Conservation (phyloP, 2,113 vertebrate species). For the Notothenia rossii region DNA sequence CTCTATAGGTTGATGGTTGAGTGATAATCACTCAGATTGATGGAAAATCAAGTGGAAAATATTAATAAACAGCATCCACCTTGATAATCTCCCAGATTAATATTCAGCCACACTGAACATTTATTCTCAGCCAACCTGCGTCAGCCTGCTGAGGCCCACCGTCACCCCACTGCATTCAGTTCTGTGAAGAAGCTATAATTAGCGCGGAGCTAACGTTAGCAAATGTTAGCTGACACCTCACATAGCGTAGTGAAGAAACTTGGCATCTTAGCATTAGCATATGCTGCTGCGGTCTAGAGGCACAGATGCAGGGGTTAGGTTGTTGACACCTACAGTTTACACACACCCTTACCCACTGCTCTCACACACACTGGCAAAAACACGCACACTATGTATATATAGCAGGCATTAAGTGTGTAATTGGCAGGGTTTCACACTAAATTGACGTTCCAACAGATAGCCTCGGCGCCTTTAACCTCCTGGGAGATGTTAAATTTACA, state of each 20-base stretch:
- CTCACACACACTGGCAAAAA: not conserved
- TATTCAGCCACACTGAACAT: constrained; percentile 3
- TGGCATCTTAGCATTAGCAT: constrained; percentile 57
- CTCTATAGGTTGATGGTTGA: not conserved
- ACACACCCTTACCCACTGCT: constrained; percentile 41
- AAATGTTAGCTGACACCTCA: constrained; percentile 69
- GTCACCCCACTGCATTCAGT: constrained; percentile 58
- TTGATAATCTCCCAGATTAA: constrained; percentile 1
- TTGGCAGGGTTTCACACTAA: constrained; percentile 49
- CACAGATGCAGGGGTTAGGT: constrained; percentile 52
- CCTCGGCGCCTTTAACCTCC: not conserved
- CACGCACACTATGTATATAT: constrained; percentile 29
- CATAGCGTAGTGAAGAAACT: constrained; percentile 68
- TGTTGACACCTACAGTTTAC: constrained; percentile 59
- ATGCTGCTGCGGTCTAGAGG: constrained; percentile 43
- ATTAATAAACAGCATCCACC: not conserved
- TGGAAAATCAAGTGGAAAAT: not conserved
- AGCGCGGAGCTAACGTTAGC: constrained; percentile 54
- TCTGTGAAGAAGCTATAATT: constrained; percentile 76
- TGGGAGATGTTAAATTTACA: constrained; percentile 53
- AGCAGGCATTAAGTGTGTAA: constrained; percentile 43
- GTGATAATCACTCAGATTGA: not conserved
- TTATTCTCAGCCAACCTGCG: constrained; percentile 14
- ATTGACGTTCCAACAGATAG: constrained; percentile 18
- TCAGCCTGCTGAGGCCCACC: constrained; percentile 41